Evolutionary conservation across 2,113 vertebrate genomes (phyloP), one percentile per base, ranked within the genome.

Genomic region (Muscicapa adusta): DNA sequence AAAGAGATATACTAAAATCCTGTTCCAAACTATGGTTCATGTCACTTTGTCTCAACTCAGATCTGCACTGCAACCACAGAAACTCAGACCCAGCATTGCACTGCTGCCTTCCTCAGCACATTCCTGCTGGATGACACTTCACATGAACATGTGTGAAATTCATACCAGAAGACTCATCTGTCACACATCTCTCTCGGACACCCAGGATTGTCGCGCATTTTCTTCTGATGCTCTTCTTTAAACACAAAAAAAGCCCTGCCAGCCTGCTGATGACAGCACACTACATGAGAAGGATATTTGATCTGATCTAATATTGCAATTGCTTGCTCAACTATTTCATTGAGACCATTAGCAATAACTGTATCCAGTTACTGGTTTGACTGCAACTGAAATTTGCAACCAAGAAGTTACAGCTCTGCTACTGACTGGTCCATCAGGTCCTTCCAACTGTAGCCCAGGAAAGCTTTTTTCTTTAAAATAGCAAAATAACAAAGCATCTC

Each of bases 321-420:
- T 79, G 89, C 87, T 94, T 83, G 62, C 67, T 94, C 87, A 91
- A 87, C 74, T 68, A 28, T 76, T 91, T 88, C 79, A 73, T 85
- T 63, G 53, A 72, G 63, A 82, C 48, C 76, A 57, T 40, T 82
- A 89, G 66, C 6, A 5, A 54, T 72, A 92, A 50, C 58, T 50
- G 40, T 42, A 84, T 56, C 26, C 33, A 56, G 53, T 53, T 70
- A 89, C 53, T 51, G 56, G 50, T 18, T 29, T 51, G 50, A 51
- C 50, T 29, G 50, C 50, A 51, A 28, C 50, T 65, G 31, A 56
- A 66, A 85, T 34, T 63, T 76, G 40, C 48, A 89, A 43, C 13
- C 28, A 62, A 75, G 25, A 29, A 78, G 28, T 24, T 72, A 40
- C 29, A 82, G 31, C 48, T 19, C 71, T 82, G 45, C 57, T 78